These are phyloP conservation scores for Dioctria linearis DNA, from an alignment of 2,888 invertebrate genomes.

Conservation along the genomic window DNA sequence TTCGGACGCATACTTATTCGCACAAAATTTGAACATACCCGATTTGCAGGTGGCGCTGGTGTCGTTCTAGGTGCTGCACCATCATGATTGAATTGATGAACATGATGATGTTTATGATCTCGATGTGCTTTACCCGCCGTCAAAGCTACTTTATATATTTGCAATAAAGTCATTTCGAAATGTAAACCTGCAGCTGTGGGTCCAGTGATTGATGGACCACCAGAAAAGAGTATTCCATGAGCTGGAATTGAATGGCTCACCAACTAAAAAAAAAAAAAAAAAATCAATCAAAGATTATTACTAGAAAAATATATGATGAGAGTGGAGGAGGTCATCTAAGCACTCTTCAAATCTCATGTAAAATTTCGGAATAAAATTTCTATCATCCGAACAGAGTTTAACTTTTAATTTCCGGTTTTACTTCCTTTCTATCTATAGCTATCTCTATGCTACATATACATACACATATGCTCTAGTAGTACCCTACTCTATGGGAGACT, in stretches of 20 bases:
- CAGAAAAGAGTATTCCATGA: slow-evolving; percentile 82
- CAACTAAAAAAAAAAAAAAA: slow-evolving; percentile 72
- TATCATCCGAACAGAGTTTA: neutral
- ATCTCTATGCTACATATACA: neutral
- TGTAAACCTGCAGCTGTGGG: slow-evolving; percentile 67
- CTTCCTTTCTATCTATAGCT: neutral
- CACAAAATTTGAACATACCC: slow-evolving; percentile 61
- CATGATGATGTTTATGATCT: slow-evolving; percentile 91
- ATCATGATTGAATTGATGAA: slow-evolving; percentile 84
- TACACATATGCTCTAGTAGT: too few species aligned
- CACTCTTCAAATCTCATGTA: neutral
- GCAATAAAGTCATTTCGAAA: slow-evolving; percentile 83
- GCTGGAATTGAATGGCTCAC: slow-evolving; percentile 84
- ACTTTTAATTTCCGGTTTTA: slow-evolving; percentile 37
- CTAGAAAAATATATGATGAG: neutral
- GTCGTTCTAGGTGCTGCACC: slow-evolving; percentile 77
- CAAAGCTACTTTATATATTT: slow-evolving; percentile 84
- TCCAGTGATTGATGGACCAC: slow-evolving; percentile 71
- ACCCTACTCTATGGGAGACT: too few species aligned
- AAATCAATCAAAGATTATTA: slow-evolving; percentile 4
- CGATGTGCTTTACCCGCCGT: slow-evolving; percentile 90
- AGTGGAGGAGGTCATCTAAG: neutral
- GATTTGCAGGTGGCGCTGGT: slow-evolving; percentile 71
- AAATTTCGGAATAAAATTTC: slow-evolving; percentile 15
- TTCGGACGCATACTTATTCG: too few species aligned